phyloP scores from a whole-genome alignment of 1,140 invertebrate genomes.

The Holotrichia oblita region DNA sequence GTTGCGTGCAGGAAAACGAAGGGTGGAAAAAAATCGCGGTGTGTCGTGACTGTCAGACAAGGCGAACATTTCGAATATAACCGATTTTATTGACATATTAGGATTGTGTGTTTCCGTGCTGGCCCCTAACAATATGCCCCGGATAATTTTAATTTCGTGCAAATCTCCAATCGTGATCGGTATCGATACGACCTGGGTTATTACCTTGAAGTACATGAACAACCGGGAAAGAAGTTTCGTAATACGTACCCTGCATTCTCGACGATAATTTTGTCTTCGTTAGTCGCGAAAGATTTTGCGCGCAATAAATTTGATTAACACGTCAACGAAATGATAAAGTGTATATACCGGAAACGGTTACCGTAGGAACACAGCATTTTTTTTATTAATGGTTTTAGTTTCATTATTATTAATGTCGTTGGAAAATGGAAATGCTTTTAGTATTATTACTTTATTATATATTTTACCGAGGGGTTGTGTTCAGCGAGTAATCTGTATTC shows the following conservation, averaged over 20 bases:
- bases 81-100: slow-evolving; percentile 31
- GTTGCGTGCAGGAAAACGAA: slow-evolving; percentile 8
- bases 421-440: slow-evolving; percentile 17
- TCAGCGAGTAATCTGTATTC: too few relatives aligned
- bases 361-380: not conserved
- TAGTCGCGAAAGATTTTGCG: not conserved
- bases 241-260: slow-evolving; percentile 4
- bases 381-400: not conserved
- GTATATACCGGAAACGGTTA: not conserved
- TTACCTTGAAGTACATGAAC: not conserved
- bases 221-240: not conserved
- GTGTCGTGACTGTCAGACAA: not conserved
- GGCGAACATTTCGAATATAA: slow-evolving; percentile 6
- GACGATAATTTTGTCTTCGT: not conserved
- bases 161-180: not conserved
- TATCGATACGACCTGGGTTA: not conserved
- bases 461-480: too few relatives aligned
- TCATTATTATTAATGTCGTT: not conserved
- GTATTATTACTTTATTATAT: too few relatives aligned
- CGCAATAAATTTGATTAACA: slow-evolving; percentile 21
- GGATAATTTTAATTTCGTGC: slow-evolving; percentile 4
- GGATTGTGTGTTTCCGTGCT: not conserved
- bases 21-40: slow-evolving; percentile 3
- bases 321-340: not conserved
- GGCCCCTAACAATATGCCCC: not conserved